Conservation (phyloP, 2,888 invertebrate species). For the Drosophila leonis region DNA sequence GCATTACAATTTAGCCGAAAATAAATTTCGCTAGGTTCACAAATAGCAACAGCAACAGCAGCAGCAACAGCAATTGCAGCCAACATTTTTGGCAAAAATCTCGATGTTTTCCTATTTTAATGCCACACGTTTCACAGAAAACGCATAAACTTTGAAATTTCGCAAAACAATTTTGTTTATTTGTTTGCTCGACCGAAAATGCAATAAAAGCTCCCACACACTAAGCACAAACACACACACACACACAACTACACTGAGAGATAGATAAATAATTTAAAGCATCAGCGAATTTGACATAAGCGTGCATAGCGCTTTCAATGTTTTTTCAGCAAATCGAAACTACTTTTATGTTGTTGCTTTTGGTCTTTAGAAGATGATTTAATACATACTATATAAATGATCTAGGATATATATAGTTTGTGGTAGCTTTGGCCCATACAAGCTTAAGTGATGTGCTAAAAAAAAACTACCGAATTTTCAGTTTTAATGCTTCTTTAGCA, state of each 20-base stretch:
- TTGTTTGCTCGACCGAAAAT: slow-evolving; percentile 57
- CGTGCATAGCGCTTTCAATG: not conserved
- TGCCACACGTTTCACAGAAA: slow-evolving; percentile 61
- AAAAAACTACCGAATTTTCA: not conserved
- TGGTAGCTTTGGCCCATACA: not conserved
- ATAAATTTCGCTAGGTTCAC: slow-evolving; percentile 26
- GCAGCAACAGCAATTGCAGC: slow-evolving; percentile 32
- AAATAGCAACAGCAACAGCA: slow-evolving; percentile 33
- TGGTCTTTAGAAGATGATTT: not conserved
- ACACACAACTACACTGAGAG: slow-evolving; percentile 7
- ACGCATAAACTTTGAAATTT: slow-evolving; percentile 50
- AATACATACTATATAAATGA: not conserved
- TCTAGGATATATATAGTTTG: not conserved
- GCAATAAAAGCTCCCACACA: slow-evolving; percentile 57
- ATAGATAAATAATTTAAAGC: slow-evolving; percentile 5
- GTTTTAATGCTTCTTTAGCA: too few species aligned
- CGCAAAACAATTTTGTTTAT: slow-evolving; percentile 55
- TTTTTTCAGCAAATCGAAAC: not conserved
- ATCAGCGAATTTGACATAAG: slow-evolving; percentile 14
- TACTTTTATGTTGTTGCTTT: not conserved
- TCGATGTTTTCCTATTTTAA: slow-evolving; percentile 42
- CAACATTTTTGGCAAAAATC: slow-evolving; percentile 26
- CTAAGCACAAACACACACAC: slow-evolving; percentile 12
- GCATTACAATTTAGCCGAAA: slow-evolving; percentile 52
- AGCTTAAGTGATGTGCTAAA: not conserved